phyloP scores from a whole-genome alignment of 2,888 invertebrate genomes.

The Gandaritis pyraliata region DNA sequence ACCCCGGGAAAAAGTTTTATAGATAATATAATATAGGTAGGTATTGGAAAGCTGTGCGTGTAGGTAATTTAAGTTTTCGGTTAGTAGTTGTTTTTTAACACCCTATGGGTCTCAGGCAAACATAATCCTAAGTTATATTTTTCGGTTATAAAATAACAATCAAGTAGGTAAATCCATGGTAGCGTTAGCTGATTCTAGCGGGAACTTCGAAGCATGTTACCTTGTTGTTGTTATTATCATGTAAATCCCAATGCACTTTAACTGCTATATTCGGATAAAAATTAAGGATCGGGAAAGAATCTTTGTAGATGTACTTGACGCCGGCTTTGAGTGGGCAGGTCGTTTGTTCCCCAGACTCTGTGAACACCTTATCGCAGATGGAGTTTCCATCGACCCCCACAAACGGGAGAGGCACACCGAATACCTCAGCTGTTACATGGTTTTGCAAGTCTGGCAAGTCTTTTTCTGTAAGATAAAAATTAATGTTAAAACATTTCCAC shows the following conservation, averaged over 20 bases:
- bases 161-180: no score
- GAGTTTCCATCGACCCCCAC: conserved; percentile 89
- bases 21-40: no score
- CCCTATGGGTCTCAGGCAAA: no score
- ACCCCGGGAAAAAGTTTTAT: no score
- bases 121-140: no score
- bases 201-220: conserved; percentile 87
- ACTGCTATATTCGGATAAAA: conserved; percentile 80
- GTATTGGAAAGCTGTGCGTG: no score
- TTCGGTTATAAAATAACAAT: no score
- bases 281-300: conserved; percentile 81
- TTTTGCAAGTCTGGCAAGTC: conserved; percentile 84
- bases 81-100: no score
- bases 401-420: conserved; percentile 88
- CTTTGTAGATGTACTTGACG: conserved; percentile 88
- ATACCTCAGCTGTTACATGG: conserved; percentile 85
- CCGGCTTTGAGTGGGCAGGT: conserved; percentile 89
- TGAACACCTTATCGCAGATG: conserved; percentile 87
- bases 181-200: conserved; percentile 81
- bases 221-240: conserved; percentile 67
- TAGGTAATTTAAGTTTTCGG: no score
- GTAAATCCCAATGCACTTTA: conserved; percentile 87
- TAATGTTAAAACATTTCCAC: not conserved
- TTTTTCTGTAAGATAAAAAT: conserved; percentile 68
- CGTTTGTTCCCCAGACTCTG: conserved; percentile 82